phyloP scores from a whole-genome alignment of 2,888 invertebrate genomes.

The Caenorhabditis sp. region DNA sequence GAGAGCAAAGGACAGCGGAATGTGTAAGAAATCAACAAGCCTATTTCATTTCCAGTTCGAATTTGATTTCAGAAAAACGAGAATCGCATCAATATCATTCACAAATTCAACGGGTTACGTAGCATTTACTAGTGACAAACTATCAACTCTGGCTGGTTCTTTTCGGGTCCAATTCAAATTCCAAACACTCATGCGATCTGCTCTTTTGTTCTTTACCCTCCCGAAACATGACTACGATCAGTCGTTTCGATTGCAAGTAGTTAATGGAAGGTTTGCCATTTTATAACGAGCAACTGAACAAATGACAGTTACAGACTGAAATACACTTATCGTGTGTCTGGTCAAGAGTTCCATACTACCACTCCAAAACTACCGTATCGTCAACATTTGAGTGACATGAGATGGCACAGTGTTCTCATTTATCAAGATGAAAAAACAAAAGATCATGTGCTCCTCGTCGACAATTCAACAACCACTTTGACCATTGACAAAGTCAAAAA shows the following conservation, averaged over 20 bases:
- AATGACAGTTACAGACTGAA: conserved; percentile 64
- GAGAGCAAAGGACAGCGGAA: conserved; percentile 72
- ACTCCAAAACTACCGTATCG: conserved; percentile 67
- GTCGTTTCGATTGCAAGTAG: conserved; percentile 64
- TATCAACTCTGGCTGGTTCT: conserved; percentile 65
- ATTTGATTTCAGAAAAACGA: conserved; percentile 66
- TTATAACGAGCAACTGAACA: background rate
- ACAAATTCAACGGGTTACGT: conserved; percentile 73
- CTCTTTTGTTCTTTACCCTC: conserved; percentile 69
- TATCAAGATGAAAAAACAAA: conserved; percentile 70
- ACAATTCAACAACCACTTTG: conserved; percentile 71
- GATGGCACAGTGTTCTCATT: conserved; percentile 75
- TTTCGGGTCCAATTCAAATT: conserved; percentile 80
- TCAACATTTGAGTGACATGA: conserved; percentile 75
- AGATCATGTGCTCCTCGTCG: conserved; percentile 72
- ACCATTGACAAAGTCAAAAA: conserved; percentile 46
- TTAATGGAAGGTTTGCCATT: conserved; percentile 67
- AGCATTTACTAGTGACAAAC: conserved; percentile 62
- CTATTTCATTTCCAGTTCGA: too few relatives aligned
- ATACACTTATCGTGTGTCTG: conserved; percentile 67
- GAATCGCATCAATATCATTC: conserved; percentile 69
- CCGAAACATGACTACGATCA: conserved; percentile 66
- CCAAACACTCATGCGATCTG: conserved; percentile 75
- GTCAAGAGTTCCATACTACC: conserved; percentile 63
- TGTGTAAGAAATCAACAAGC: conserved; percentile 47